A percentile compares a stretch with the other conserved stretches of the same genome.
These are phyloP conservation scores for Macrophya alboannulata DNA, from an alignment of 2,888 invertebrate genomes.

Conservation along the genomic window DNA sequence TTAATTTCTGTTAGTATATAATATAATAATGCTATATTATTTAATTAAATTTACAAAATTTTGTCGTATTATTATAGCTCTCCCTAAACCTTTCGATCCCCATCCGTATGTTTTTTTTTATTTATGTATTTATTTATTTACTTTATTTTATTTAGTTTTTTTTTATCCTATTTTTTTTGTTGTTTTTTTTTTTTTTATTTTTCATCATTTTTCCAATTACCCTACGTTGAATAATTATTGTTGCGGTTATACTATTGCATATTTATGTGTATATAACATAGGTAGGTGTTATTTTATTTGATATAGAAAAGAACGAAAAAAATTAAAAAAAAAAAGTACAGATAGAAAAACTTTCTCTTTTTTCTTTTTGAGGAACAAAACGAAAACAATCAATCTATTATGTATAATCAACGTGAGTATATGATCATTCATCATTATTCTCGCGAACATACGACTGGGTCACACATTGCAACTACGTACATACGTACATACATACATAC, in stretches of 20 bases:
- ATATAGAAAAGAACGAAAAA: neutral
- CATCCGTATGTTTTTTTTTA: neutral
- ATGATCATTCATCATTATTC: neutral
- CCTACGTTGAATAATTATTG: constrained; percentile 30
- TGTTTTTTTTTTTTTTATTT: neutral
- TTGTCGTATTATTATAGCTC: constrained; percentile 14
- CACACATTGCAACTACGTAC: neutral
- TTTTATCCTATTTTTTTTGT: constrained; percentile 5
- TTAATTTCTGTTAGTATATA: constrained; percentile 31
- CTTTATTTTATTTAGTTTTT: neutral
- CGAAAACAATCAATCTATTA: neutral
- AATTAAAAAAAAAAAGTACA: neutral
- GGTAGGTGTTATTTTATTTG: neutral
- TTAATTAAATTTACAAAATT: constrained; percentile 23
- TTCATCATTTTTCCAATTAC: neutral
- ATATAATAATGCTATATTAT: constrained; percentile 37
- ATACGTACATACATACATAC: neutral
- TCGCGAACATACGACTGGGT: neutral
- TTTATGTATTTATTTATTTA: neutral
- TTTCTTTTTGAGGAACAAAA: neutral
- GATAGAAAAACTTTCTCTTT: neutral
- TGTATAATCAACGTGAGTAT: constrained; percentile 13
- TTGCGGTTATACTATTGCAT: constrained; percentile 4
- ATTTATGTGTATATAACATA: constrained; percentile 8
- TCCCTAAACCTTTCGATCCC: constrained; percentile 31